Percentiles rank a stretch among this genome's conserved stretches.
phyloP scores from a whole-genome alignment of 2,888 invertebrate species.

The Patella caerulea region DNA sequence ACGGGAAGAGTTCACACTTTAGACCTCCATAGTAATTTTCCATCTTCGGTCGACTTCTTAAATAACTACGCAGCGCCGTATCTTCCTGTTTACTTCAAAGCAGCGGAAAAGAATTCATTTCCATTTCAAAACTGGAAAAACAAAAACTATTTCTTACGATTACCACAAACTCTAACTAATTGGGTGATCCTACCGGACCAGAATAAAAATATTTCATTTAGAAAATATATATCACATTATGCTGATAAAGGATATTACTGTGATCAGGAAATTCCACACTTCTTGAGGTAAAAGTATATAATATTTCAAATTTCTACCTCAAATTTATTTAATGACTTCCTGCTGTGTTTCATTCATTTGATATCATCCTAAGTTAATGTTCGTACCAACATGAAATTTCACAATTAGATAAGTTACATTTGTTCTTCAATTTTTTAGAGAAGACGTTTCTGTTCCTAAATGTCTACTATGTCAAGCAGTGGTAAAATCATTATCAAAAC shows the following conservation, averaged over 20 bases:
- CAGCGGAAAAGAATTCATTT: not conserved
- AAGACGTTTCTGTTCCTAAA: constrained; percentile 19
- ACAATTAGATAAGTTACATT: not conserved
- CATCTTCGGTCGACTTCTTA: constrained; percentile 11
- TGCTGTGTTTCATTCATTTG: too few relatives aligned
- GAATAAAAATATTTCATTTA: not conserved
- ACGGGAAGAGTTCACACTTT: not conserved
- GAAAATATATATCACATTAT: not conserved
- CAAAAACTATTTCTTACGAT: constrained; percentile 13
- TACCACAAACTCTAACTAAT: constrained; percentile 17
- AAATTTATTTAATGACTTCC: too few relatives aligned
- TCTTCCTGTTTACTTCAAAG: constrained; percentile 16
- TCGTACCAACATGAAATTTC: too few relatives aligned
- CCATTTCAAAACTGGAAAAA: constrained; percentile 15
- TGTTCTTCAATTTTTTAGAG: constrained; percentile 11
- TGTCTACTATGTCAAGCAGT: constrained; percentile 16
- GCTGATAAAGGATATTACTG: not conserved
- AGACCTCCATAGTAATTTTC: constrained; percentile 7
- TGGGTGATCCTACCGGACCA: not conserved
- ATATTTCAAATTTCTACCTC: not conserved
- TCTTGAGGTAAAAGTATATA: not conserved
- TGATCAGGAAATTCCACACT: not conserved
- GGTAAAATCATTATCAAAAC: constrained; percentile 12
- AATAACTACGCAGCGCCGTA: constrained; percentile 17
- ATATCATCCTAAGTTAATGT: too few relatives aligned